These are phyloP conservation scores for Stomatorhinus ivindoensis DNA, from an alignment of 2,113 vertebrate genomes.

Conservation along the genomic window DNA sequence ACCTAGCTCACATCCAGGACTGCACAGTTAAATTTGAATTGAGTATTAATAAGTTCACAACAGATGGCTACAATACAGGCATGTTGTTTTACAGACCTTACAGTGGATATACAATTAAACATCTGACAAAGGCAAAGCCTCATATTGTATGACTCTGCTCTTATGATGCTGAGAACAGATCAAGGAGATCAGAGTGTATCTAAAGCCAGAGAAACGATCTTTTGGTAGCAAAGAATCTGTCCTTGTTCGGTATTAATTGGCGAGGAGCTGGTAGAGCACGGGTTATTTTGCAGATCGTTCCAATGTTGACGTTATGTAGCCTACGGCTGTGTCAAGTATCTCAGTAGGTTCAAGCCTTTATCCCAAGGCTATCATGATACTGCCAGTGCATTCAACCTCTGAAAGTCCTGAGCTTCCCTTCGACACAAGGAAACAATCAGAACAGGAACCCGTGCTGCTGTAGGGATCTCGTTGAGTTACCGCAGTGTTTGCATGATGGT, in stretches of 20 bases:
- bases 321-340: neutral
- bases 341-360: neutral
- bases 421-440: neutral
- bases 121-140: neutral
- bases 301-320: neutral
- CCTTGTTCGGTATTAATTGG: neutral
- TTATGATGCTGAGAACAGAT: neutral
- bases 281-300: neutral
- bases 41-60: neutral
- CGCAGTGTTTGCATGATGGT: neutral
- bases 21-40: neutral
- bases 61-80: neutral
- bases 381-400: neutral
- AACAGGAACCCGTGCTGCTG: neutral
- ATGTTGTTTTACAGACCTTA: neutral
- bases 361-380: neutral
- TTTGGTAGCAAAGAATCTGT: neutral
- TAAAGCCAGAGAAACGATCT: neutral
- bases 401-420: neutral
- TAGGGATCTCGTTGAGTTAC: neutral
- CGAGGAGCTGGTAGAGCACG: neutral
- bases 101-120: neutral
- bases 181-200: neutral
- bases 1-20: neutral
- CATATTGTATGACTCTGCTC: neutral